Conservation (phyloP, 2,888 invertebrate genomes). For the Tipula lateralis region DNA sequence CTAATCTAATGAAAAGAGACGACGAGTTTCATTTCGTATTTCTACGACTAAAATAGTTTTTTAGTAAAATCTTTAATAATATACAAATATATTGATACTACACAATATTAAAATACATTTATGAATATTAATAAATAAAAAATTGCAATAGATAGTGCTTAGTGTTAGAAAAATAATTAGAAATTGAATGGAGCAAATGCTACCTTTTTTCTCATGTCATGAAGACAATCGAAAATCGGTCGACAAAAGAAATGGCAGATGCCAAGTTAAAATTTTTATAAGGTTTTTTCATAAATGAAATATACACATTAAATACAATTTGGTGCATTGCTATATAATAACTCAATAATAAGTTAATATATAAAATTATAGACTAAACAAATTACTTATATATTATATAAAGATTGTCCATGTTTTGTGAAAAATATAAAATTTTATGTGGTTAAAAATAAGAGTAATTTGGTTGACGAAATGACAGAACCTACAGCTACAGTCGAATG, state of each 20-base stretch:
- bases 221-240: neutral
- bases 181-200: slow-evolving; percentile 25
- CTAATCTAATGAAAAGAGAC: neutral
- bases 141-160: neutral
- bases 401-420: neutral
- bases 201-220: neutral
- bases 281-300: neutral
- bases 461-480: slow-evolving; percentile 2
- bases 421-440: neutral
- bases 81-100: neutral
- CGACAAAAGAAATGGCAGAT: slow-evolving; percentile 19
- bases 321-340: neutral
- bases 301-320: neutral
- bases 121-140: neutral
- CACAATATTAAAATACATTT: neutral
- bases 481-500: slow-evolving; percentile 32
- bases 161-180: neutral
- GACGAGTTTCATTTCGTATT: neutral
- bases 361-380: neutral
- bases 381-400: neutral
- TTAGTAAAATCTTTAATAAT: neutral
- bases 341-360: neutral
- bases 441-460: neutral
- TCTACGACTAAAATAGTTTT: neutral
- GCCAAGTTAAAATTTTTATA: neutral